phyloP scores from a whole-genome alignment of 1,140 invertebrate genomes.

The Drosophila suzukii region DNA sequence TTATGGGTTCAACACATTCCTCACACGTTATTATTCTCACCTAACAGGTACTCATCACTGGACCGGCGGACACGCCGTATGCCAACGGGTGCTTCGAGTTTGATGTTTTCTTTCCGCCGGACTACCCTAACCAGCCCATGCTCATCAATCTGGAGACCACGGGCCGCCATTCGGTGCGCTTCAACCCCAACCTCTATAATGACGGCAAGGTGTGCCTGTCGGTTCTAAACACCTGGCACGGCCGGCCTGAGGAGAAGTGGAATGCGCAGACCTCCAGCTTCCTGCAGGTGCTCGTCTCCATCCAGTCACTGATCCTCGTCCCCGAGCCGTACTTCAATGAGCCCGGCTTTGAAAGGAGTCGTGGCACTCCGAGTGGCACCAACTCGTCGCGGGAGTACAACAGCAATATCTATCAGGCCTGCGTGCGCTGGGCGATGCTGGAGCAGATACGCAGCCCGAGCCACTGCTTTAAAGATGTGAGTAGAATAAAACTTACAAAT shows the following conservation, averaged over 20 bases:
- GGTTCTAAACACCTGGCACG: constrained; percentile 98
- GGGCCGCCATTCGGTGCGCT: constrained; percentile 95
- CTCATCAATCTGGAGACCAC: constrained; percentile 97
- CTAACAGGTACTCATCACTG: constrained; percentile 94
- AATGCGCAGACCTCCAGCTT: constrained; percentile 98
- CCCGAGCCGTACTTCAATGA: constrained; percentile 99
- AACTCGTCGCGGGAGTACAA: constrained; percentile 97
- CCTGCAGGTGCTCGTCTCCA: constrained; percentile 97
- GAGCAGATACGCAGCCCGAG: constrained; percentile 96
- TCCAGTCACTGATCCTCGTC: constrained; percentile 97
- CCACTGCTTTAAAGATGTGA: constrained; percentile 96
- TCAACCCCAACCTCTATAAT: constrained; percentile 99
- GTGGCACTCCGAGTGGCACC: constrained; percentile 94
- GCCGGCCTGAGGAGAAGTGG: constrained; percentile 99
- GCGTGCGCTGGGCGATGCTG: constrained; percentile 97
- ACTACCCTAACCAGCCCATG: constrained; percentile 93
- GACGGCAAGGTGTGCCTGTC: constrained; percentile 98
- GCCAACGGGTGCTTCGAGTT: constrained; percentile 95
- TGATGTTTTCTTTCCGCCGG: constrained; percentile 95
- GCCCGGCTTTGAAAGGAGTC: constrained; percentile 96
- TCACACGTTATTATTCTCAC: constrained; percentile 22
- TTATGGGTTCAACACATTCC: constrained; percentile 1
- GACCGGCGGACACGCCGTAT: constrained; percentile 95
- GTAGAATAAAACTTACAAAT: constrained; percentile 11
- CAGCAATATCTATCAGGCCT: constrained; percentile 97